Base-by-base conservation (phyloP, 2,113 vertebrate genomes). In the Propithecus coquereli region DNA sequence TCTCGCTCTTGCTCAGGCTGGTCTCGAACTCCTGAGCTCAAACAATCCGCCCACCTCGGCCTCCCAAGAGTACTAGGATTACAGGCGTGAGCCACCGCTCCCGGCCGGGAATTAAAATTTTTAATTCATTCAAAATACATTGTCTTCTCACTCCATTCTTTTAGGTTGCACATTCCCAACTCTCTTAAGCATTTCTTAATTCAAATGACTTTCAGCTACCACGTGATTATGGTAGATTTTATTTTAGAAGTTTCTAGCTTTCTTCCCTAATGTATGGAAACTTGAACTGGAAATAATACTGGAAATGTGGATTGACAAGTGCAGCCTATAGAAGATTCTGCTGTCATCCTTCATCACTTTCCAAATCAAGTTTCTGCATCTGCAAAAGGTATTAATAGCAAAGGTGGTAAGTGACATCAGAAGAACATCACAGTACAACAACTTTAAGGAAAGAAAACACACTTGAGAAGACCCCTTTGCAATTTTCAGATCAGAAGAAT, bases 191-290 rank as follows among this genome's bases (percentile, higher is more conserved):
- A 34, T 94, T 88, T 25, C 16, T 89, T 84, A 74, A 52, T 86
- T 89, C 91, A 80, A 77, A 68, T 40, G 12, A 57, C 6, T 96
- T 91, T 92, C 27, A 70, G 5, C 47, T 4, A 57, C 4, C 12
- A 74, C 1, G 3, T 88, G 34, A 90, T 61, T 5, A 16, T 47
- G 3, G n/a, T 50, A 73, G 14, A 85, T 84, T 90, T 87, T 50
- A 70, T 85, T 90, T 83, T 70, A 70, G 34, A 89, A 79, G 5
- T 80, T 80, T 91, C 45, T 70, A 22, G 34, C 23, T 96, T 96
- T 68, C 14, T 70, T 95, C 80, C 6, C 66, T 47, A 68, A 52
- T 22, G 47, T 17, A 40, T 18, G 20, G 7, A 40, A 79, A 0
- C 5, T 65, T 82, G 25, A 90, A 27, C n/a, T 92, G 22, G 43